Base-by-base conservation (phyloP, 2,888 invertebrate species). In the Yponomeuta evonymella region DNA sequence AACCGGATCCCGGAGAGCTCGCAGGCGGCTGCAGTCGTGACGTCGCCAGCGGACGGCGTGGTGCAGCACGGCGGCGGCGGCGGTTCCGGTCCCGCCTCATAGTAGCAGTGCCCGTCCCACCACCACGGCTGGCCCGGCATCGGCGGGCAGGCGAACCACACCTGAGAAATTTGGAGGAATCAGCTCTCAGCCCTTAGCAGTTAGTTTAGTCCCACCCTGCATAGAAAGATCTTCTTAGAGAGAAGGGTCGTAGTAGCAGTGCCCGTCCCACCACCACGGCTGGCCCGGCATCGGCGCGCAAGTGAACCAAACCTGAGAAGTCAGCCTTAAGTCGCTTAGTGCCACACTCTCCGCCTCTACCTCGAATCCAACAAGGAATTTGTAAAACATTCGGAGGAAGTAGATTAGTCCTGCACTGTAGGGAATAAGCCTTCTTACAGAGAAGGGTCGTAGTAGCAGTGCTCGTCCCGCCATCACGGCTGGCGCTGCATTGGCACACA, bases 31-130 rank as follows among this genome's bases (percentile, higher is more conserved):
- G 51, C 51, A 1, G 51, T 1, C 1, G 51, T 3, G 68, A 1
- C 43, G 68, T 43, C 48, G 48, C 9, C 8, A 48, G 48, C 43
- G 68, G 68, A 9, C 68, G n/a, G 8, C 23, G 68, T 4, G 29
- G 48, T 10, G 48, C 68, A 33, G 11, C 33, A 8, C 10, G 69
- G 43, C 15, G 4, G 63, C 51, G 36, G 63, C 51, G 36, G 63
- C 2, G 64, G 29, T 2, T 11, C 67, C 2, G 67, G 43, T 2
- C 33, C n/a, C 36, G 15, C 8, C 23, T 85, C 84, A 73, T 79
- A 90, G 75, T 86, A 88, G 72, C 79, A 82, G 73, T 90, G 90
- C 0, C 87, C 89, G 73, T 91, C 91, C 85, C 88, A 90, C 86
- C 87, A 87, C 86, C 87, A 91, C 0, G 85, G 70, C 0, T 74